Evolutionary conservation across 2,113 vertebrate genomes (phyloP).

Genomic region (Actenoides hombroni): DNA sequence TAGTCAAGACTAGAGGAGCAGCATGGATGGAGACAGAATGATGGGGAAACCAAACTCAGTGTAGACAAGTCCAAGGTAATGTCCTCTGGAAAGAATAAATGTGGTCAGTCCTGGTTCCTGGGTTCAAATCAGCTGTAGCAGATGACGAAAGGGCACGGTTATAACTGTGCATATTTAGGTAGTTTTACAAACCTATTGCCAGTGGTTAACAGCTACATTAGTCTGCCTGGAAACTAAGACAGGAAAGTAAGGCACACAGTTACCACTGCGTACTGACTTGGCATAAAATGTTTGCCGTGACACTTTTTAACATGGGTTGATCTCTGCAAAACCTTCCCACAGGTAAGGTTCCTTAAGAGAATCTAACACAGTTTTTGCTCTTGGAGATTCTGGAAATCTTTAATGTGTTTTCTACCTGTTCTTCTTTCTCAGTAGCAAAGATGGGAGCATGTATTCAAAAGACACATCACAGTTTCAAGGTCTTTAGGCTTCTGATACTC

Average conservation of each 20-base stretch:
- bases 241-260: neutral
- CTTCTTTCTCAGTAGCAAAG: neutral
- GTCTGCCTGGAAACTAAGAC: neutral
- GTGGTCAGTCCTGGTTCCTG: neutral
- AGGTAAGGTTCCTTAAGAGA: neutral
- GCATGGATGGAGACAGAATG: neutral
- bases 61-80: neutral
- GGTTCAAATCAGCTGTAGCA: neutral
- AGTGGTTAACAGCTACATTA: neutral
- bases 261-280: neutral
- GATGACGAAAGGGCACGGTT: neutral
- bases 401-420: neutral
- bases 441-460: neutral
- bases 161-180: neutral
- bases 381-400: neutral
- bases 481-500: neutral
- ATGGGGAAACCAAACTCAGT: neutral
- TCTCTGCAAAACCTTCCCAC: neutral
- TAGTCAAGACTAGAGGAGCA: neutral
- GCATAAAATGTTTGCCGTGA: neutral
- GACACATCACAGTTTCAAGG: neutral
- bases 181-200: neutral
- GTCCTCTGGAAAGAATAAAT: neutral
- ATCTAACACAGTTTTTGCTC: neutral
- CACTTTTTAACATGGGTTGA: neutral